These are phyloP conservation scores for Vanessa atalanta DNA, from an alignment of 1,140 invertebrate genomes.

Conservation along the genomic window DNA sequence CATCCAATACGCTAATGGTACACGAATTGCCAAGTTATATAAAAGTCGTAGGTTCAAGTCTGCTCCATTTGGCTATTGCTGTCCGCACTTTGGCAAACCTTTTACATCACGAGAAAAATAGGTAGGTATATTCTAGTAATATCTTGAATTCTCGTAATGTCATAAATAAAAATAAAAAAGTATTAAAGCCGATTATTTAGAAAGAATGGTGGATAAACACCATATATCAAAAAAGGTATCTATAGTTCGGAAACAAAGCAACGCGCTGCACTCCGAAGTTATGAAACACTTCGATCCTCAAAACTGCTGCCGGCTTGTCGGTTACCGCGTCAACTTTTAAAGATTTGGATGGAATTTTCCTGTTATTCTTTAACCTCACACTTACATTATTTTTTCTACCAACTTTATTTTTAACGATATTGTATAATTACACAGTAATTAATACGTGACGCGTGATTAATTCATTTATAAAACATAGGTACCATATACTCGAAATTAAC, in stretches of 20 bases:
- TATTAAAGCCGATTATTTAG: not conserved
- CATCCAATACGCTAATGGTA: too few relatives aligned
- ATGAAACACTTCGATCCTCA: constrained; percentile 53
- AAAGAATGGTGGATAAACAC: not conserved
- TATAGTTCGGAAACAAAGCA: constrained; percentile 56
- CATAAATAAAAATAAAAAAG: not conserved
- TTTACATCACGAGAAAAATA: too few relatives aligned
- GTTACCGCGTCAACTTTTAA: constrained; percentile 63
- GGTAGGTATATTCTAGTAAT: too few relatives aligned
- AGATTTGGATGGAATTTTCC: constrained; percentile 19
- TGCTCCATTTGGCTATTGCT: too few relatives aligned
- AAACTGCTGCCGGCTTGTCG: constrained; percentile 53
- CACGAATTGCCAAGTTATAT: too few relatives aligned
- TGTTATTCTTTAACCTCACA: constrained; percentile 10
- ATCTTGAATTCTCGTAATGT: not conserved
- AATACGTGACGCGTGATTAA: too few relatives aligned
- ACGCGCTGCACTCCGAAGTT: constrained; percentile 53
- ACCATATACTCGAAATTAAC: too few relatives aligned
- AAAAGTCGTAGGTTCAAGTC: too few relatives aligned
- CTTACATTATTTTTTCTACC: not conserved
- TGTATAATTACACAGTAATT: not conserved
- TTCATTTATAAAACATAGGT: too few relatives aligned
- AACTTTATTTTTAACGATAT: not conserved
- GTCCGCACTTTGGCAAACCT: too few relatives aligned
- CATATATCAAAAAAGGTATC: constrained; percentile 58